These are phyloP conservation scores for Drosophila bunnanda DNA, from an alignment of 2,888 invertebrate genomes.

Conservation along the genomic window DNA sequence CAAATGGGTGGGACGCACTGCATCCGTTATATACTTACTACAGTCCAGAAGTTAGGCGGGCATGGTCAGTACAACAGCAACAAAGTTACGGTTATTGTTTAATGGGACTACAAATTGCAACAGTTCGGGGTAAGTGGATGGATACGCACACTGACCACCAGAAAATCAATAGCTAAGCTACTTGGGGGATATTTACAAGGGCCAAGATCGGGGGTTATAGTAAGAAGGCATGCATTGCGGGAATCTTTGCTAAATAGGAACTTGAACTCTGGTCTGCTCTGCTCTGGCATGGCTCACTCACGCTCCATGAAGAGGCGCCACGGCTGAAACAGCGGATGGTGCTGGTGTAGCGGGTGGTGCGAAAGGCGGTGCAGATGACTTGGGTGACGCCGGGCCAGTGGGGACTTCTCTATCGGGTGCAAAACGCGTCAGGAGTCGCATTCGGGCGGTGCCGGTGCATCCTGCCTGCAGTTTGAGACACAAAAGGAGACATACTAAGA, in stretches of 20 bases:
- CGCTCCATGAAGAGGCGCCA: constrained; percentile 83
- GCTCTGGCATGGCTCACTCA: constrained; percentile 64
- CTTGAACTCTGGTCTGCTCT: constrained; percentile 25
- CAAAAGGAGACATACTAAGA: constrained; percentile 41
- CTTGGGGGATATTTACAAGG: constrained; percentile 24
- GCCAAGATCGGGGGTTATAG: constrained; percentile 5
- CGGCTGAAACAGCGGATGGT: constrained; percentile 42
- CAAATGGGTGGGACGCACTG: constrained; percentile 66
- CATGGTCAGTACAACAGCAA: constrained; percentile 63
- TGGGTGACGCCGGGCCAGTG: constrained; percentile 18
- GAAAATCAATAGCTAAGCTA: constrained; percentile 10
- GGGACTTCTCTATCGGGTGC: constrained; percentile 41
- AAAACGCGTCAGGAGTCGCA: constrained; percentile 58
- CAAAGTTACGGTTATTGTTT: constrained; percentile 52
- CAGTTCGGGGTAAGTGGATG: constrained; percentile 50
- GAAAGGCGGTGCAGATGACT: constrained; percentile 31
- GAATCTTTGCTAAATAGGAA: constrained; percentile 25
- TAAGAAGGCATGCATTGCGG: constrained; percentile 49
- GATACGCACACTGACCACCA: constrained; percentile 77
- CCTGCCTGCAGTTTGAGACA: constrained; percentile 50
- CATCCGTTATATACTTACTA: constrained; percentile 84
- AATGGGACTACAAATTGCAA: constrained; percentile 31
- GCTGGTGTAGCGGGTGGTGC: constrained; percentile 31
- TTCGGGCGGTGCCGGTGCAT: constrained; percentile 43
- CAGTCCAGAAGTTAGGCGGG: constrained; percentile 46